Evolutionary conservation across 2,888 invertebrate genomes (phyloP), one percentile per base, ranked within the genome.

Genomic region (Cosmopolites sordidus): DNA sequence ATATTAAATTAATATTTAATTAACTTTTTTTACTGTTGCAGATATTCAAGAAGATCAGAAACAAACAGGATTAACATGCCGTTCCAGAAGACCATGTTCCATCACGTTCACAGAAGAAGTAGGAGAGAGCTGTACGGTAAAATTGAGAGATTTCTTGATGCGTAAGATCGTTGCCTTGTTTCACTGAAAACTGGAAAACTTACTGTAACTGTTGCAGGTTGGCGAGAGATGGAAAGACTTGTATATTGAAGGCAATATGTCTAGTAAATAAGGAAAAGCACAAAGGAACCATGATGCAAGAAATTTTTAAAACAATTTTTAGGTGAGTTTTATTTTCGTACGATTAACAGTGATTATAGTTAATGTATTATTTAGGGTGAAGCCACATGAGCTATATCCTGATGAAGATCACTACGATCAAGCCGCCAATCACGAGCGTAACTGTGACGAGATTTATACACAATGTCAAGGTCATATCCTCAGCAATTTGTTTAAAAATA

Each of bases 191-290:
- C 38, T 46, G 16, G 6, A 40, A 15, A 14, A 39, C 9, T 51
- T 14, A 46, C 41, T 39, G 5, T 16, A 6, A 6, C 8, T 48
- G 59, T 66, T 68, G 16, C 57, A 75, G 75, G 42, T 68, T 74
- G 61, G 69, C 67, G 43, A 70, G 67, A 58, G 69, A 74, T 58
- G 86, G 85, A 9, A 78, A 76, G 59, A 78, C 79, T 53, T 85
- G 86, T 73, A 77, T 86, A 58, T 77, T 83, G 63, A 82, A 80
- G 68, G 79, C 82, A 63, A 77, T 85, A 68, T 85, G 85, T 71
- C 79, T 81, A 67, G 76, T 83, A 15, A 81, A 80, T 54, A 77
- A 79, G 68, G 73, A 75, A 18, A 63, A 72, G 40, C 60, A 59
- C 54, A 78, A 78, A 60, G 82, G 81, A 41, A 77, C 79, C 63